Evolutionary conservation across 1,140 invertebrate species (phyloP).

Genomic region (Listronotus bonariensis): DNA sequence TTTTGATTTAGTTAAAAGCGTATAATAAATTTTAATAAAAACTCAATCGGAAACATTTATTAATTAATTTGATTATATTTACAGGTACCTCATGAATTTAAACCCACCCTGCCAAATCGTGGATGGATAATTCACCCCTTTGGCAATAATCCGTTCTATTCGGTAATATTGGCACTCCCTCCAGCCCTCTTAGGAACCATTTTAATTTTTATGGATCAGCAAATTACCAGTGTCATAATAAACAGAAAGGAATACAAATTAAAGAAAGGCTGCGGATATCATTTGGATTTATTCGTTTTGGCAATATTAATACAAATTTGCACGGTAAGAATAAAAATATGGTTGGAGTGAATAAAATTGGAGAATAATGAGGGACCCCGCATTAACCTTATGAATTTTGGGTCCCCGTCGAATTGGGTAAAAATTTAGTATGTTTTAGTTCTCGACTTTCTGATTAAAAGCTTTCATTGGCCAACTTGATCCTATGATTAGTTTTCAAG

Average conservation of each 20-base stretch:
- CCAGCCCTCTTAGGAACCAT: slow-evolving; percentile 96
- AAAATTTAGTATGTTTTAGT: too few species aligned
- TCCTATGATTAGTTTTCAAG: too few species aligned
- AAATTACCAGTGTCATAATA: slow-evolving; percentile 98
- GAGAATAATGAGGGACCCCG: too few species aligned
- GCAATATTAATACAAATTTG: slow-evolving; percentile 89
- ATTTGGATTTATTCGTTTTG: slow-evolving; percentile 93
- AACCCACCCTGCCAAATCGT: slow-evolving; percentile 81
- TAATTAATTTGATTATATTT: background rate
- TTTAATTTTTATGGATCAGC: slow-evolving; percentile 99
- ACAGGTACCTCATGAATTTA: slow-evolving; percentile 77
- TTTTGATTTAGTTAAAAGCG: too few species aligned
- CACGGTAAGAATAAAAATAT: slow-evolving; percentile 62
- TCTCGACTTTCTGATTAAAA: too few species aligned
- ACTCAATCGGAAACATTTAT: too few species aligned
- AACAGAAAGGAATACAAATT: slow-evolving; percentile 98
- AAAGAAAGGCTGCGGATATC: slow-evolving; percentile 97
- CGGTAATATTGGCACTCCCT: slow-evolving; percentile 76
- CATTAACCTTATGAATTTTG: too few species aligned
- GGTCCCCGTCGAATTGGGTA: too few species aligned
- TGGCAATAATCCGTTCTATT: slow-evolving; percentile 85
- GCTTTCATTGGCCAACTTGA: too few species aligned
- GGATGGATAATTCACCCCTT: slow-evolving; percentile 94
- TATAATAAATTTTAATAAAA: too few species aligned
- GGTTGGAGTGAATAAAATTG: too few species aligned